Evolutionary conservation across 2,888 invertebrate genomes (phyloP), one percentile per base, ranked within the genome.

Genomic region (Drosophila kuntzei): DNA sequence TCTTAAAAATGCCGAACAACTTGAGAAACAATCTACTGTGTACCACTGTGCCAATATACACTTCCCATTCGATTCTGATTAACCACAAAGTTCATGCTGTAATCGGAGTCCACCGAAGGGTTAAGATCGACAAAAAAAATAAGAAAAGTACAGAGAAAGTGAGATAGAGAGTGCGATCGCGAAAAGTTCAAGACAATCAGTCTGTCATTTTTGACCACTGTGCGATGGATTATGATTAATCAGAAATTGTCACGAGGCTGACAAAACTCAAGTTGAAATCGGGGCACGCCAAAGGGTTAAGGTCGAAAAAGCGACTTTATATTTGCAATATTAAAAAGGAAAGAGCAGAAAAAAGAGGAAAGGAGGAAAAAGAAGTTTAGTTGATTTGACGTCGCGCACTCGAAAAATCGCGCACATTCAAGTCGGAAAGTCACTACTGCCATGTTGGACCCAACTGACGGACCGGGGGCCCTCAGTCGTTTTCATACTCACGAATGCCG

Each of bases 311-410:
- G 41, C 29, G 32, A 41, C n/a, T n/a, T n/a, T n/a, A n/a, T n/a
- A n/a, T n/a, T n/a, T n/a, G n/a, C n/a, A n/a, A n/a, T n/a, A n/a
- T n/a, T n/a, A n/a, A n/a, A 12, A 18, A 29, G 20, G 3, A 3
- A n/a, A 22, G 11, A 37, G 57, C 9, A 9, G 14, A 25, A 25
- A 27, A 3, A 14, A 8, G 14, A 5, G 14, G 39, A 18, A 34
- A 27, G n/a, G 44, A 50, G 43, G 50, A 64, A 62, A 68, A 80
- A 73, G 76, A 70, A 78, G 73, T 76, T 79, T 71, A 71, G 74
- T 65, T 82, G 76, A 86, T 87, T 87, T 80, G 84, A 84, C 78
- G 81, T 72, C 41, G 53, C 70, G 76, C 83, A 82, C 86, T 86
- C 74, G 70, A 86, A 83, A 54, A 80, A 73, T 53, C 60, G 60